Base-by-base conservation (phyloP, 2,888 invertebrate species). In the Microplitis deprimator region DNA sequence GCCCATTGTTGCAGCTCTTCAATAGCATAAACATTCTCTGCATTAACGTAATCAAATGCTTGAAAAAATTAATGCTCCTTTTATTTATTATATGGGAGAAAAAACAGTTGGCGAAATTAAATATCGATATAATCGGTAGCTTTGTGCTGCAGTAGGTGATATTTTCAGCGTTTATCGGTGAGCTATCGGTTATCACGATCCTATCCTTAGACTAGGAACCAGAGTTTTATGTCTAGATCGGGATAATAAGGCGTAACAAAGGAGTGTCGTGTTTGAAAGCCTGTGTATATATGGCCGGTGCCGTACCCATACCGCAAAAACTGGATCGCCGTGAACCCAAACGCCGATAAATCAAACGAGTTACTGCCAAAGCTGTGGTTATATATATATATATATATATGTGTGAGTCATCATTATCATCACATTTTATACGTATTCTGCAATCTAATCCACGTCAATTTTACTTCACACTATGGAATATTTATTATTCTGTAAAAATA, bases 201-300 rank as follows among this genome's bases (percentile, higher is more conserved):
- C 50, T 13, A 50, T 50, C 50, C 29, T 4, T 29, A 29, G 29
- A 61, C 29, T 62, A 13, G 40, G 62, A 75, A 69, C 64, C 69
- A 59, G 29, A 38, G 39, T 64, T 62, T 41, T 71, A 77, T 82
- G 81, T 79, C 77, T 79, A 85, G 86, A 88, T 87, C 86, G 81
- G 50, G 83, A 85, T 84, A 85, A 87, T 84, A 82, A 81, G 83
- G 84, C 83, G 86, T 87, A 87, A 87, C 87, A 87, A 87, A 87
- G 86, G 86, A 83, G 85, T 81, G 79, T 79, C 80, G 82, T 83
- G 72, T 29, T 69, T 68, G 79, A 79, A 76, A 75, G 50, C 78
- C 61, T 75, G 69, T 64, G 68, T 74, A 74, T 79, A 62, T 75
- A 77, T 73, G 75, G 78, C 79, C 68, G 69, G 73, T 81, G 77